phyloP scores from a whole-genome alignment of 1,140 invertebrate genomes.

The Ceratosolen solmsi region DNA sequence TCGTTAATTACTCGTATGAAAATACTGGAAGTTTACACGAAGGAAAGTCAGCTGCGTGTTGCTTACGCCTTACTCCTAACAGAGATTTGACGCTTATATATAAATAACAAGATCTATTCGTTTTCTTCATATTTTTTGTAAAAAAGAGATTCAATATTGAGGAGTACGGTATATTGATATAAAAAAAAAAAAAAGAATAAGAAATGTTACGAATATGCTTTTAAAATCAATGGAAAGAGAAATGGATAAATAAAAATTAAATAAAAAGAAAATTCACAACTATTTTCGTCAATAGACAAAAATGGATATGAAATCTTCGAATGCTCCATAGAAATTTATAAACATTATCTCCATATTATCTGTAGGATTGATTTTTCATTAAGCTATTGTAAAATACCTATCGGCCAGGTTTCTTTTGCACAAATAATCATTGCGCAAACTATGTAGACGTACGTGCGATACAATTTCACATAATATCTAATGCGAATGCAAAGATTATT shows the following conservation, averaged over 20 bases:
- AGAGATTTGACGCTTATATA: conserved; percentile 57
- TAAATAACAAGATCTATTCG: conserved; percentile 51
- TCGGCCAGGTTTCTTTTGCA: too few relatives aligned
- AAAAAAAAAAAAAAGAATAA: too few relatives aligned
- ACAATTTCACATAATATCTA: conserved; percentile 31
- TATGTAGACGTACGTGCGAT: conserved; percentile 1
- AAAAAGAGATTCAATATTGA: conserved; percentile 42
- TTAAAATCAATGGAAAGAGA: background rate
- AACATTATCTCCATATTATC: background rate
- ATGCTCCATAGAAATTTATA: conserved; percentile 1
- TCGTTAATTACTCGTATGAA: conserved; percentile 56
- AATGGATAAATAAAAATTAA: background rate
- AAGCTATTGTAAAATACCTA: too few relatives aligned
- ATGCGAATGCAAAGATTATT: conserved; percentile 4
- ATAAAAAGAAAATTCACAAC: background rate
- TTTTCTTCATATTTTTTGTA: conserved; percentile 20
- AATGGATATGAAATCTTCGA: conserved; percentile 7
- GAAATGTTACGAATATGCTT: background rate
- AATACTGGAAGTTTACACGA: conserved; percentile 66
- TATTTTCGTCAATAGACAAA: conserved; percentile 19
- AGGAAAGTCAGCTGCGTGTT: conserved; percentile 55
- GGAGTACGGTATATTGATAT: conserved; percentile 37
- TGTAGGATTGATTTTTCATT: background rate
- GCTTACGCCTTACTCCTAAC: conserved; percentile 54
- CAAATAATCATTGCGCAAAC: background rate